A percentile compares a stretch with the other conserved stretches of the same genome.
phyloP scores from a whole-genome alignment of 2,113 vertebrate genomes.

The Mugil cephalus region DNA sequence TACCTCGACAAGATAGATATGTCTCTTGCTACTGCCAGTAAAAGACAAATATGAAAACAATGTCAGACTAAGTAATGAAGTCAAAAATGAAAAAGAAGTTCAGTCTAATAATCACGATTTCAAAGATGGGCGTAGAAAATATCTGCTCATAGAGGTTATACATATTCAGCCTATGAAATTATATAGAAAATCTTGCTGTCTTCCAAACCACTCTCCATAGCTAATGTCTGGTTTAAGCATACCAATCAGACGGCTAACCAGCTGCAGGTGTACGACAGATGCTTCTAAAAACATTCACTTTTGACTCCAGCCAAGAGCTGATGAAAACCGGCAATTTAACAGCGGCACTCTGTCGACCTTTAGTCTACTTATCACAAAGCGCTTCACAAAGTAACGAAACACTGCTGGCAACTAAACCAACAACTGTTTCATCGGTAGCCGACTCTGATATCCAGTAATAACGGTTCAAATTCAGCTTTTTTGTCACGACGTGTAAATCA shows the following conservation, averaged over 20 bases:
- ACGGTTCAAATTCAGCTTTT: too few relatives aligned
- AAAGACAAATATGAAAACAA: neutral
- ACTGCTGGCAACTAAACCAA: slow-evolving; percentile 5
- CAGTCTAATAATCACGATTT: neutral
- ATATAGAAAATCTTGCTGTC: slow-evolving; percentile 5
- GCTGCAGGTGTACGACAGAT: slow-evolving; percentile 57
- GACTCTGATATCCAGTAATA: neutral
- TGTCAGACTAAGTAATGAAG: neutral
- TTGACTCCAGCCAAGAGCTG: slow-evolving; percentile 29
- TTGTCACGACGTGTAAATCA: too few relatives aligned
- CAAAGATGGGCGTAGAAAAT: neutral
- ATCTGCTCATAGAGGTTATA: neutral
- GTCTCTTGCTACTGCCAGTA: neutral
- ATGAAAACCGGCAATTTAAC: slow-evolving; percentile 50
- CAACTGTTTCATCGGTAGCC: too few relatives aligned
- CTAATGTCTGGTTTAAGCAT: slow-evolving; percentile 47
- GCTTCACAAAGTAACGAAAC: slow-evolving; percentile 13
- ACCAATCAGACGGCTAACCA: slow-evolving; percentile 47
- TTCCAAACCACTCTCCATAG: slow-evolving; percentile 20
- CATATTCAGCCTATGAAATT: neutral
- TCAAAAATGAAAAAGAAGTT: too few relatives aligned
- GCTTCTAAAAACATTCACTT: slow-evolving; percentile 47
- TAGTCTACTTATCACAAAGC: slow-evolving; percentile 29
- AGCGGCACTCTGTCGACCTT: slow-evolving; percentile 24
- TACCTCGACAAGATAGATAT: neutral